phyloP scores from a whole-genome alignment of 2,113 vertebrate genomes.

The Marcusenius ussheri region DNA sequence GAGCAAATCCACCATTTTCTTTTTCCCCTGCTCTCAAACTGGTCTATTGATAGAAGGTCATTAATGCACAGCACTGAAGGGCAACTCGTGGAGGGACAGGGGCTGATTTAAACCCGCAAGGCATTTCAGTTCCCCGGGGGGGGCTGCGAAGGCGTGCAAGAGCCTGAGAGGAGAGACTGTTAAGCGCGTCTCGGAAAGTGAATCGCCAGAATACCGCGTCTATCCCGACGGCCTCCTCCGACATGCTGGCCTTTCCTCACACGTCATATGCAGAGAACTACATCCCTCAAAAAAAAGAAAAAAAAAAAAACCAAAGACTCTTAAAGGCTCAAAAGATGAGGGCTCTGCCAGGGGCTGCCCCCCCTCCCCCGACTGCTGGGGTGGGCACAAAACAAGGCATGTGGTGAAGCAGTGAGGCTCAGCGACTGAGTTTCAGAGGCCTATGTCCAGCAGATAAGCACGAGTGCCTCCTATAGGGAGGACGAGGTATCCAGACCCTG shows the following conservation, averaged over 20 bases:
- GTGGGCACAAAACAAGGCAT: background rate
- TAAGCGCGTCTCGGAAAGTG: background rate
- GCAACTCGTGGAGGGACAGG: background rate
- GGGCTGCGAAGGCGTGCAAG: background rate
- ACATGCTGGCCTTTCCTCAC: background rate
- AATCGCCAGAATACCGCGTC: background rate
- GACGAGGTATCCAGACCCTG: background rate
- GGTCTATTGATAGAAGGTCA: background rate
- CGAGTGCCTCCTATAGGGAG: background rate
- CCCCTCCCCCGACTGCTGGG: background rate
- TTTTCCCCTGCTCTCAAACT: background rate
- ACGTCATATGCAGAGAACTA: background rate
- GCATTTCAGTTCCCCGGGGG: background rate
- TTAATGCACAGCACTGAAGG: background rate
- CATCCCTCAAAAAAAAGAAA: background rate
- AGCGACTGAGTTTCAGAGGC: background rate
- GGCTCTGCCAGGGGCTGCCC: background rate
- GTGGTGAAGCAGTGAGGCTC: background rate
- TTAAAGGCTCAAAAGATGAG: background rate
- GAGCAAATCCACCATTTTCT: background rate
- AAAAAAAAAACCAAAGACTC: background rate
- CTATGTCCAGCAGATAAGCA: background rate
- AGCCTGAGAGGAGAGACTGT: background rate
- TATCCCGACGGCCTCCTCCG: too few species aligned
- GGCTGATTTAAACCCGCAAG: background rate